Conservation (phyloP, 2,113 vertebrate species). For the Rousettus leschenaultii region DNA sequence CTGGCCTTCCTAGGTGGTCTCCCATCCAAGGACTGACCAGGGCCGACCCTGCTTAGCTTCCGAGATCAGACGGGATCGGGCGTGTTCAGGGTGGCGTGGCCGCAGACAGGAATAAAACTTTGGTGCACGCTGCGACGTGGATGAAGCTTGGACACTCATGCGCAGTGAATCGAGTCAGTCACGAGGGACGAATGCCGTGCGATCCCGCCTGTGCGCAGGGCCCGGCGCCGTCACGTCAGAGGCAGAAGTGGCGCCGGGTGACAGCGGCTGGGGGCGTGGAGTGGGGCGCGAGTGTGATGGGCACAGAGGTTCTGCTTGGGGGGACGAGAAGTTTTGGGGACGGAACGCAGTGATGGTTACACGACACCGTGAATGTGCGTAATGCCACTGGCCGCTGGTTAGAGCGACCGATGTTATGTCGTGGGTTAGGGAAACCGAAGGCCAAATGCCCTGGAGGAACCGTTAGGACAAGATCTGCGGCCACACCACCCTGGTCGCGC, state of each 20-base stretch:
- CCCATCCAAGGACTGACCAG: no score
- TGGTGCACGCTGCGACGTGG: fast-evolving
- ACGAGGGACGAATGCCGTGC: fast-evolving
- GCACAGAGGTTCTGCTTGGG: neutral
- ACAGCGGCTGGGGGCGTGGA: fast-evolving
- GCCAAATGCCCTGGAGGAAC: no score
- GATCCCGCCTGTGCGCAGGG: fast-evolving
- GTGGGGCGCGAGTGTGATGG: fast-evolving
- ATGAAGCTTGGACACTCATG: no score
- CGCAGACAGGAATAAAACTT: neutral
- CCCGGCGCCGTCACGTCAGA: neutral
- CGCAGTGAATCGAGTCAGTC: neutral
- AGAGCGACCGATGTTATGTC: no score
- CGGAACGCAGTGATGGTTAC: fast-evolving
- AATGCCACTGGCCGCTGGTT: neutral
- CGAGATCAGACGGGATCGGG: no score
- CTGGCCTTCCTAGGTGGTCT: no score
- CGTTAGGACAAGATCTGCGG: no score
- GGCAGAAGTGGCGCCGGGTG: fast-evolving
- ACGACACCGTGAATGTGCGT: no score
- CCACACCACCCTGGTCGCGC: no score
- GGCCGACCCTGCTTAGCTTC: no score
- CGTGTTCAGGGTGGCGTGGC: no score
- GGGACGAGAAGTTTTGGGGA: neutral
- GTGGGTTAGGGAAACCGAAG: no score